Evolutionary conservation across 2,888 invertebrate genomes (phyloP), one percentile per base, ranked within the genome.

Genomic region (Macaria notata): DNA sequence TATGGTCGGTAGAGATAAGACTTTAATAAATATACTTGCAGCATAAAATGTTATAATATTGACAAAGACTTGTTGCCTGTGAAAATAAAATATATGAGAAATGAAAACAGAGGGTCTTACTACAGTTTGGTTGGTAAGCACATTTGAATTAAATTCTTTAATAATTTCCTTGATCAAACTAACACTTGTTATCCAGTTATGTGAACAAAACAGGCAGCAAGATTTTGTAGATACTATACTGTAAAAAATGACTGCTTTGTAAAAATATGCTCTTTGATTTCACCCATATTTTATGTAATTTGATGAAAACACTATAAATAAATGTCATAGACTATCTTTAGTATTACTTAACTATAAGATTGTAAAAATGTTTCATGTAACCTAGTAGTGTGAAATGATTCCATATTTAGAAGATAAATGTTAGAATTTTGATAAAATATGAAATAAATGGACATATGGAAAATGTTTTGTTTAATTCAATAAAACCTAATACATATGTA

Each of bases 361-460:
- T 76, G 70, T 72, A 69, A 69, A 69, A 19, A 46, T 58, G 70
- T 69, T 63, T 63, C 60, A 55, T 30, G 54, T 53, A 38, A 44
- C 49, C 42, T 62, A 49, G 49, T 52, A 56, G 54, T 46, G 59
- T 60, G 59, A 54, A 19, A 68, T 68, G 68, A 49, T 49, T 55
- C 60, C 63, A 54, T 66, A 41, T 4, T 6, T 72, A 70, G 39
- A 57, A 36, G 41, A 70, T 60, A 66, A 36, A 58, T 68, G 66
- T 73, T 72, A 72, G 68, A 74, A 71, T 74, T 75, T 73, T 72
- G 54, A 72, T 52, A 59, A 71, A 76, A 70, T 75, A 65, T 57
- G 71, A 64, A 56, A 63, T 66, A 50, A 53, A 62, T 64, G 54
- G 54, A 63, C 49, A 48, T 62, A 60, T 47, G 54, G 42, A 38